phyloP scores from a whole-genome alignment of 2,888 invertebrate genomes.

The Oxystoma pomonae region DNA sequence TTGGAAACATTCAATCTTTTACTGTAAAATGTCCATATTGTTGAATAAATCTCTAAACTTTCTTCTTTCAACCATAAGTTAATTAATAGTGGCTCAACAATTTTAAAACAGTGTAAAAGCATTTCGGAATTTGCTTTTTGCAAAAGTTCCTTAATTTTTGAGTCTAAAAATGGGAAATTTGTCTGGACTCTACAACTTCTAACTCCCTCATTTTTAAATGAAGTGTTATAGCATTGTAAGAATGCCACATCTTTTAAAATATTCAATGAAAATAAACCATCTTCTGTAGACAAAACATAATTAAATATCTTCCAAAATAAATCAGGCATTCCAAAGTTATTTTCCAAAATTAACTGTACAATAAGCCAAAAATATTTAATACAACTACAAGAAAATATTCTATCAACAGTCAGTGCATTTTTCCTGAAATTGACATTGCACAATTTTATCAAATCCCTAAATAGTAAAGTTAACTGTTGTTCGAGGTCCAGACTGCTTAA shows the following conservation, averaged over 20 bases:
- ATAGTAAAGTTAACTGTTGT: conserved; percentile 24
- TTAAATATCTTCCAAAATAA: conserved; percentile 42
- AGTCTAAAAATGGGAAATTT: conserved; percentile 36
- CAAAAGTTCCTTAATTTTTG: conserved; percentile 33
- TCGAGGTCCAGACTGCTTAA: conserved; percentile 21
- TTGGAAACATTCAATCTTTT: conserved; percentile 36
- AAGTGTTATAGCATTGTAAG: conserved; percentile 28
- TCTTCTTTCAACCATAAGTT: conserved; percentile 38
- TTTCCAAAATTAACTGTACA: conserved; percentile 33
- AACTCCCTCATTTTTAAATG: conserved; percentile 23
- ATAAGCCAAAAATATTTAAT: conserved; percentile 37
- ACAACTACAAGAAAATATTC: conserved; percentile 37
- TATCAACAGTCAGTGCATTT: neutral
- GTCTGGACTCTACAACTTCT: conserved; percentile 26
- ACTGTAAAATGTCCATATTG: conserved; percentile 44
- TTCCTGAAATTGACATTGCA: conserved; percentile 29
- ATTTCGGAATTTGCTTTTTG: conserved; percentile 25
- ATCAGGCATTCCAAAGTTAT: conserved; percentile 18
- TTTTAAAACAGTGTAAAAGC: conserved; percentile 32
- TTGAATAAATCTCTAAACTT: conserved; percentile 41
- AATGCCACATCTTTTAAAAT: conserved; percentile 35
- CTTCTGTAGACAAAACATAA: conserved; percentile 29
- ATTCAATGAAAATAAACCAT: conserved; percentile 35
- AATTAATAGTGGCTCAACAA: conserved; percentile 36
- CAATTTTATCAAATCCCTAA: conserved; percentile 35